These are phyloP conservation scores for Ormyrus pomaceus DNA, from an alignment of 2,888 invertebrate species.

Conservation along the genomic window DNA sequence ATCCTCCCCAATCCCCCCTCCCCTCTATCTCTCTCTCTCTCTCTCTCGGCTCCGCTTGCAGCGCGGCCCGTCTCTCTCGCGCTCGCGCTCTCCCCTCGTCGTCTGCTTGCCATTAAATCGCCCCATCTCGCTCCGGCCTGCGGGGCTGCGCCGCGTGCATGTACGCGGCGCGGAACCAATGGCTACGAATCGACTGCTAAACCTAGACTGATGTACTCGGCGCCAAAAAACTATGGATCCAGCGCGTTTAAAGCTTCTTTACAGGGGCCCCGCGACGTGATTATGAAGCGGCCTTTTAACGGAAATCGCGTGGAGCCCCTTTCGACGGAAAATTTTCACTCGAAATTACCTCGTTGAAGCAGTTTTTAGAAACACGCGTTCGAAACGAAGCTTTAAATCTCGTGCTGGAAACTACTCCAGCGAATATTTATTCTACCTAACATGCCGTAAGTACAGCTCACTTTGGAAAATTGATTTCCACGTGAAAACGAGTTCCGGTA, in stretches of 20 bases:
- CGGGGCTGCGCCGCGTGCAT: background rate
- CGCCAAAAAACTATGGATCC: slow-evolving; percentile 11
- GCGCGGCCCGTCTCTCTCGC: slow-evolving; percentile 24
- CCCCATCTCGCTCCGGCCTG: slow-evolving; percentile 45
- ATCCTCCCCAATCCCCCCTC: slow-evolving; percentile 37
- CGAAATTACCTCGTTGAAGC: too few species aligned
- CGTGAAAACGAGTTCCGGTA: too few species aligned
- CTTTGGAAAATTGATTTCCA: too few species aligned
- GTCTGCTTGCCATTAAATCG: slow-evolving; percentile 54
- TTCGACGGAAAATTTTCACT: background rate
- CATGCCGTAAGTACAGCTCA: too few species aligned
- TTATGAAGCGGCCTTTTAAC: background rate
- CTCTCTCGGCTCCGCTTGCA: slow-evolving; percentile 10
- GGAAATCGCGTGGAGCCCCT: background rate
- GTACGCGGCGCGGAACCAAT: background rate
- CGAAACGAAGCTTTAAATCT: too few species aligned
- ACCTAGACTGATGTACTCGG: background rate
- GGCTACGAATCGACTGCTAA: slow-evolving; percentile 31
- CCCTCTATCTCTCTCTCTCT: slow-evolving; percentile 6
- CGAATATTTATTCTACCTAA: too few species aligned
- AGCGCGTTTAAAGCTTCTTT: slow-evolving; percentile 3
- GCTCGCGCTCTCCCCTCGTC: slow-evolving; percentile 22
- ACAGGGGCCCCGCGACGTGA: too few species aligned
- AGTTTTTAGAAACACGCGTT: too few species aligned
- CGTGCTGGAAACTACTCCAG: too few species aligned